A percentile compares a stretch with the other conserved stretches of the same genome.
Evolutionary conservation across 2,113 vertebrate species (phyloP).

Genomic region (Amblyornis subalaris): DNA sequence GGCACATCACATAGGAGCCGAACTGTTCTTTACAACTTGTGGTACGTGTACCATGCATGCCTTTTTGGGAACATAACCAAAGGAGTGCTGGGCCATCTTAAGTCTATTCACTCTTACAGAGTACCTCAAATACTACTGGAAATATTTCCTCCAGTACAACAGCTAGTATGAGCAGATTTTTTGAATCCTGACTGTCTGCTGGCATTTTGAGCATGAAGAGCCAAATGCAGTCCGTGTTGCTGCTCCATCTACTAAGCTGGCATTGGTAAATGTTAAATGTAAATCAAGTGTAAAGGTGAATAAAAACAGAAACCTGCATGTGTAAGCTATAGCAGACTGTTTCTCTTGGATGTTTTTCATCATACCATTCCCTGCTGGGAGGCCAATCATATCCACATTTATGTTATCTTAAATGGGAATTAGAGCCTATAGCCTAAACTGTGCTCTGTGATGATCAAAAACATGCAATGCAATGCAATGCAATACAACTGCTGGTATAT

Average conservation of each 20-base stretch:
- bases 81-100: neutral
- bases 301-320: neutral
- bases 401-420: neutral
- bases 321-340: neutral
- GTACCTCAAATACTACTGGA: neutral
- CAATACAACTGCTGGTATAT: neutral
- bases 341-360: neutral
- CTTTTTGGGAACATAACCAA: neutral
- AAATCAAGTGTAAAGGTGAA: neutral
- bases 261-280: neutral
- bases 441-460: neutral
- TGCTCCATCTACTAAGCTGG: neutral
- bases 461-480: neutral
- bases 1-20: neutral
- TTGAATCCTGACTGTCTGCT: neutral
- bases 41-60: neutral
- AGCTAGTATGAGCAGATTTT: neutral
- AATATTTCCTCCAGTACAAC: neutral
- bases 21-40: neutral
- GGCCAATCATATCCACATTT: neutral
- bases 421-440: neutral
- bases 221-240: neutral
- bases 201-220: neutral
- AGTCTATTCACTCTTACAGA: neutral
- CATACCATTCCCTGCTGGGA: neutral